Evolutionary conservation across 2,797 vertebrate species (phyloP).

Genomic region (Pygocentrus nattereri): DNA sequence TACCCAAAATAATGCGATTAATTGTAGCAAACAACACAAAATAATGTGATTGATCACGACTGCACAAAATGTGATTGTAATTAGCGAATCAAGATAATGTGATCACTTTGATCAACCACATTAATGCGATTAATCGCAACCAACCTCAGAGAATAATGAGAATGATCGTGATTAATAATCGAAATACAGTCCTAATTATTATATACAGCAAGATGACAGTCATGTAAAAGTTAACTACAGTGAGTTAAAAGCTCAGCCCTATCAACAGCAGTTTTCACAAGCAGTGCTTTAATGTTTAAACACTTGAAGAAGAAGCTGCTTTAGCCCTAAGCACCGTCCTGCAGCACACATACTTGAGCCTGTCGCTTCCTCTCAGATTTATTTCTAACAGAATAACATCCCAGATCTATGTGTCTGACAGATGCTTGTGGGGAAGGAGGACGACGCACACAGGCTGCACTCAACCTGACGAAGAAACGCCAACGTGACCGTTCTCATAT

Average conservation of each 20-base stretch:
- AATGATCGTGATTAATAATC: no score
- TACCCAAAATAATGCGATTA: no score
- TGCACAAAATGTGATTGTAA: no score
- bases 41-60: no score
- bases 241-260: constrained; percentile 3
- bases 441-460: constrained; percentile 40
- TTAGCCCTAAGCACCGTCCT: background rate
- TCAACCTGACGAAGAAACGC: constrained; percentile 47
- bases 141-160: no score
- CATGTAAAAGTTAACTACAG: constrained; percentile 6
- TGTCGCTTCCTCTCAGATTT: constrained; percentile 48
- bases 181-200: no score
- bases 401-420: constrained; percentile 55
- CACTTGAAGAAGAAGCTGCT: constrained; percentile 12
- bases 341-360: background rate
- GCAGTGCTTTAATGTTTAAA: background rate
- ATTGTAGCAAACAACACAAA: no score
- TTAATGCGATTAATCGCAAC: no score
- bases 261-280: constrained; percentile 1
- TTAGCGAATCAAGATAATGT: no score
- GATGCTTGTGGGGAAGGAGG: constrained; percentile 53
- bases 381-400: constrained; percentile 58
- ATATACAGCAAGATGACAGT: no score
- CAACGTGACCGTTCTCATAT: constrained; percentile 55
- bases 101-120: no score